Conservation (phyloP, 2,888 invertebrate species). For the Masnerella sp. region DNA sequence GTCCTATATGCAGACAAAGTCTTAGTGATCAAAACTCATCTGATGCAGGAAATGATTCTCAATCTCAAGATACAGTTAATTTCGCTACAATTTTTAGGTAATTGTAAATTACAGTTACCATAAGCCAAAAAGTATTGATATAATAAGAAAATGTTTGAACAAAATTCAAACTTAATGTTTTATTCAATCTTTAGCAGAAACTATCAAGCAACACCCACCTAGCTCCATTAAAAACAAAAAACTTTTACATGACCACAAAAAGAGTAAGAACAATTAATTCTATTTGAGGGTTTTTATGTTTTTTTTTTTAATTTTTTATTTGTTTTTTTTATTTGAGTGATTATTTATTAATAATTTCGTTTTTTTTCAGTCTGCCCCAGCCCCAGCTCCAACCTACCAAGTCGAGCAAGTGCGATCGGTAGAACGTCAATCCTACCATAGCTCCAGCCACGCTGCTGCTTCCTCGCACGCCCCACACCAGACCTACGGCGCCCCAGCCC, state of each 20-base stretch:
- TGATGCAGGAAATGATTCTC: conserved; percentile 67
- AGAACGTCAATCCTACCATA: conserved; percentile 13
- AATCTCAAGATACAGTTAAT: conserved; percentile 73
- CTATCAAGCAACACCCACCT: no score
- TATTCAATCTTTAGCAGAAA: no score
- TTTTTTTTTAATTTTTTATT: no score
- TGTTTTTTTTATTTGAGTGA: no score
- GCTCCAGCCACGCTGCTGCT: neutral
- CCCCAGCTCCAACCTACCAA: conserved; percentile 12
- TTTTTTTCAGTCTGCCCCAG: conserved; percentile 19
- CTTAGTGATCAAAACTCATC: conserved; percentile 79
- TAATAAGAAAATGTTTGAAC: no score
- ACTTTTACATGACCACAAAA: no score
- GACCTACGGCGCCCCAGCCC: conserved; percentile 35
- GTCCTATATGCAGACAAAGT: conserved; percentile 94
- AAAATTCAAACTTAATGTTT: no score
- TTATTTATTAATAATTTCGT: no score
- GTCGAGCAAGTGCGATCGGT: conserved; percentile 35
- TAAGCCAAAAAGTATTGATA: neutral
- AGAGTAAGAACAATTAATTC: no score
- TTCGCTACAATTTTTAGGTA: conserved; percentile 75
- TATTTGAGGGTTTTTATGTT: no score
- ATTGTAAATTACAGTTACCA: conserved; percentile 23
- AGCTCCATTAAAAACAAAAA: no score
- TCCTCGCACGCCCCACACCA: conserved; percentile 5